These are phyloP conservation scores for Bathynomus jamesi DNA, from an alignment of 1,140 invertebrate species.

Conservation along the genomic window DNA sequence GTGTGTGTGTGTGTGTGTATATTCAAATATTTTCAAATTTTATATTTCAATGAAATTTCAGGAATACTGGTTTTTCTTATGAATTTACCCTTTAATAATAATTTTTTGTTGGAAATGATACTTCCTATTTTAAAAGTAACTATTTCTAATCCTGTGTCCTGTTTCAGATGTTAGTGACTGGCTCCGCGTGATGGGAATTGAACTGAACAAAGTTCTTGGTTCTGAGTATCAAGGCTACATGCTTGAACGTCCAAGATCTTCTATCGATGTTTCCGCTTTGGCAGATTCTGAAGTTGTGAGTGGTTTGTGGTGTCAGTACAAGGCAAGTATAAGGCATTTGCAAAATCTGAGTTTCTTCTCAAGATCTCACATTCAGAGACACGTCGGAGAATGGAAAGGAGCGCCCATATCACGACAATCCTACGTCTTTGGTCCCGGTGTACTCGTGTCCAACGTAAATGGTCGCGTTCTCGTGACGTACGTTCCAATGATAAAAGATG, in stretches of 20 bases:
- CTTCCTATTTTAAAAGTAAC: too few relatives aligned
- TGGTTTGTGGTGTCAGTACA: constrained; percentile 32
- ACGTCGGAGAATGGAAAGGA: constrained; percentile 22
- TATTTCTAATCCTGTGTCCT: too few relatives aligned
- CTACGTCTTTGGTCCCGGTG: constrained; percentile 59
- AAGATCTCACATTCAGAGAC: constrained; percentile 23
- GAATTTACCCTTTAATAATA: too few relatives aligned
- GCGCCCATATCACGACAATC: constrained; percentile 47
- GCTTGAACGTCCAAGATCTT: constrained; percentile 19
- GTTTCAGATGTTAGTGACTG: too few relatives aligned
- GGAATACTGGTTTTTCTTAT: too few relatives aligned
- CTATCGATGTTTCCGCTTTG: constrained; percentile 20
- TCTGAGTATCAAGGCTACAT: constrained; percentile 32
- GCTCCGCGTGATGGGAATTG: constrained; percentile 28
- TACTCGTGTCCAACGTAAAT: constrained; percentile 29
- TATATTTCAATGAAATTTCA: too few relatives aligned
- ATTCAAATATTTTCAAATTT: too few relatives aligned
- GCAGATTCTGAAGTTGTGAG: constrained; percentile 31
- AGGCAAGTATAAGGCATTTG: constrained; percentile 24
- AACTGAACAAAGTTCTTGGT: constrained; percentile 23
- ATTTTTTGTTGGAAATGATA: too few relatives aligned
- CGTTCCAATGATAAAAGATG: constrained; percentile 56
- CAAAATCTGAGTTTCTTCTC: constrained; percentile 36
- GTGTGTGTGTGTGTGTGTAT: too few relatives aligned
- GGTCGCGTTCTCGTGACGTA: constrained; percentile 59